phyloP scores from a whole-genome alignment of 2,113 vertebrate genomes.

The Regulus satrapa region DNA sequence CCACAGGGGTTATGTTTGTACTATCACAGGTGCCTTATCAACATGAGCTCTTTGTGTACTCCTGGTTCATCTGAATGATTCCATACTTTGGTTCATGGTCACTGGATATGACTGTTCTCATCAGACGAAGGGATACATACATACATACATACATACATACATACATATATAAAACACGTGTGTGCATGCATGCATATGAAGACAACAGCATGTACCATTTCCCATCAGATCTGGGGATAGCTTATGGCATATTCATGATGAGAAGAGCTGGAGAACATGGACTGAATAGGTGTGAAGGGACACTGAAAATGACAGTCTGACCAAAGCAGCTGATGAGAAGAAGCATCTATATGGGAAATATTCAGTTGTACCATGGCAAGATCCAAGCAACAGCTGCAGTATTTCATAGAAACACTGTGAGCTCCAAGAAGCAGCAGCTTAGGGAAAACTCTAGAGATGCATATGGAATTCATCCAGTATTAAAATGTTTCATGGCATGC shows the following conservation, averaged over 20 bases:
- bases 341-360: background rate
- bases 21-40: background rate
- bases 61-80: background rate
- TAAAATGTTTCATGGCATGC: background rate
- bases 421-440: background rate
- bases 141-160: background rate
- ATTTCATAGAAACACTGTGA: background rate
- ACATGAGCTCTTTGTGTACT: background rate
- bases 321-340: background rate
- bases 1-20: background rate
- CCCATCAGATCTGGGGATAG: background rate
- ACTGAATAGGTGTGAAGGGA: background rate
- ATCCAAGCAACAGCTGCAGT: background rate
- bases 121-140: background rate
- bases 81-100: background rate
- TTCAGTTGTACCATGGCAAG: background rate
- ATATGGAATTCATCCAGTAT: background rate
- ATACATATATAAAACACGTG: background rate
- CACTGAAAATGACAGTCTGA: background rate
- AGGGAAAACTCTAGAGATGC: background rate
- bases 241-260: background rate
- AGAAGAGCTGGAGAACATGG: background rate
- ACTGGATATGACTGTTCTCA: background rate
- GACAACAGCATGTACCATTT: background rate
- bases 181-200: background rate